Evolutionary conservation across 2,888 invertebrate species (phyloP), one percentile per base, ranked within the genome.

Genomic region (Tineola bisselliella): DNA sequence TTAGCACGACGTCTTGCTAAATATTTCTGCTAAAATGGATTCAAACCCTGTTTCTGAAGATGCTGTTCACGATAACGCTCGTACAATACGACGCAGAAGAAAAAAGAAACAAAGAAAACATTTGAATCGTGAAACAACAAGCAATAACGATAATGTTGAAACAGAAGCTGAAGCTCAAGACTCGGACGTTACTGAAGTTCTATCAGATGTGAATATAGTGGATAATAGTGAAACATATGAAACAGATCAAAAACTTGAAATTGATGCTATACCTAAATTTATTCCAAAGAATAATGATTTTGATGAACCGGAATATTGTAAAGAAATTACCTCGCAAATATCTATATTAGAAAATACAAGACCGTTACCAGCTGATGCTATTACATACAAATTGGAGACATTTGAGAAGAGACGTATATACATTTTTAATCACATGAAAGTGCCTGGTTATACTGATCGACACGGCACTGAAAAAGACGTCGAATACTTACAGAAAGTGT

Each of bases 341-440:
- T 6, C 5, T 25, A 11, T 11, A 25, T 33, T 58, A 58, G 10
- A 15, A 19, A 73, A 72, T n/a, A 63, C 59, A 3, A 68, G 66
- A 64, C 77, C 81, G 0, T 64, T 83, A 56, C 56, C 69, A 1
- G 76, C 73, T 64, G 54, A 70, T 12, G 77, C 76, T 0, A 31
- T 63, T 0, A 81, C 82, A 0, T 83, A 83, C 59, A 72, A 77
- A 68, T 63, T 83, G 57, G 81, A 83, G 64, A 75, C 63, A 1
- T 83, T 79, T 67, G 68, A 76, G 15, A 79, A 80, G 64, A 75
- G 81, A 57, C 70, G 67, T n/a, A 59, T 83, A 17, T 63, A 81
- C 8, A 79, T 83, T 60, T 79, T 83, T 33, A 81, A 83, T 66
- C 82, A 82, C 61, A 70, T 70, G 54, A 70, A 72, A 13, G 66